Percentiles rank a stretch among this genome's conserved stretches.
Evolutionary conservation across 1,140 invertebrate species (phyloP).

Genomic region (Goniozus legneri): DNA sequence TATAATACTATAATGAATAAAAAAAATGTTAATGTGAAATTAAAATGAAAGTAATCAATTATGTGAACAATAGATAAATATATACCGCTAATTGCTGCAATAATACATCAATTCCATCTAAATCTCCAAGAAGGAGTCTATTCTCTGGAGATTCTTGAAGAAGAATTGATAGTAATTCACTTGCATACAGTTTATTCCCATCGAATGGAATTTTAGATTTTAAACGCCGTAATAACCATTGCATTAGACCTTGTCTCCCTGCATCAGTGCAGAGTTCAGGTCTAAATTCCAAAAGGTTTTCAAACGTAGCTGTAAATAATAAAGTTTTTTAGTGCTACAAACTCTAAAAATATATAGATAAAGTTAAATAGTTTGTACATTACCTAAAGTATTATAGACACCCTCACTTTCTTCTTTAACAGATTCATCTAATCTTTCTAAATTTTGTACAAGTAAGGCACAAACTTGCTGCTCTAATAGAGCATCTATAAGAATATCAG

Average conservation of each 20-base stretch:
- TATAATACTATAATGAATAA: conserved; percentile 72
- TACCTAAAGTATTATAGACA: conserved; percentile 91
- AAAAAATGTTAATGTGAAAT: conserved; percentile 8
- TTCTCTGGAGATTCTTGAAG: conserved; percentile 87
- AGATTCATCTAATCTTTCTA: conserved; percentile 89
- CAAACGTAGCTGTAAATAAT: conserved; percentile 68
- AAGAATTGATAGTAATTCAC: conserved; percentile 94
- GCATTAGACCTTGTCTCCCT: conserved; percentile 83
- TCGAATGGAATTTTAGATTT: conserved; percentile 88
- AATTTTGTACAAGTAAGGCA: conserved; percentile 87
- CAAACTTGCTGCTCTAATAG: conserved; percentile 87
- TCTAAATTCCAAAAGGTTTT: conserved; percentile 89
- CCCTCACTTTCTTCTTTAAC: conserved; percentile 95
- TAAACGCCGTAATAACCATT: conserved; percentile 89
- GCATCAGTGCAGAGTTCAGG: conserved; percentile 80
- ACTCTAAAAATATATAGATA: conserved; percentile 13
- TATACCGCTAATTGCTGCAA: conserved; percentile 90
- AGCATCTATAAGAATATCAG: conserved; percentile 72
- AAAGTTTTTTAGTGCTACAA: conserved; percentile 47
- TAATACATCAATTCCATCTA: conserved; percentile 95
- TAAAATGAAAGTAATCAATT: conserved; percentile 5
- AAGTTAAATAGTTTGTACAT: conserved; percentile 1
- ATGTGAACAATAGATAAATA: conserved; percentile 24
- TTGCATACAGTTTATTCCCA: conserved; percentile 92
- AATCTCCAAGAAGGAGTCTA: conserved; percentile 77